phyloP scores from a whole-genome alignment of 2,797 vertebrate species.

The Enoplosus armatus region DNA sequence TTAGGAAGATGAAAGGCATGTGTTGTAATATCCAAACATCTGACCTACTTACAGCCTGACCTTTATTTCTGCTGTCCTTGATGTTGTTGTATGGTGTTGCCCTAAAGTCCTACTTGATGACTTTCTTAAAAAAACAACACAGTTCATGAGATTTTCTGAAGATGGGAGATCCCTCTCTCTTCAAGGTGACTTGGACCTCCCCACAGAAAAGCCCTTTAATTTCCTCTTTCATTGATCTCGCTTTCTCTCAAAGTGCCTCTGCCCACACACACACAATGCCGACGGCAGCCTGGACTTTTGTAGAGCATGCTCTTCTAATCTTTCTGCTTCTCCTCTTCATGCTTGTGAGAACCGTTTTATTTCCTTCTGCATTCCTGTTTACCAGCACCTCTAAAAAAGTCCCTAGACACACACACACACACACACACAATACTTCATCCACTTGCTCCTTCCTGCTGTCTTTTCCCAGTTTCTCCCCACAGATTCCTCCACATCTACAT shows the following conservation, averaged over 20 bases:
- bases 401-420: background rate
- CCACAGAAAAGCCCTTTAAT: constrained; percentile 66
- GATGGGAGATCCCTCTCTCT: constrained; percentile 38
- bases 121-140: constrained; percentile 25
- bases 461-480: background rate
- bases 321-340: constrained; percentile 23
- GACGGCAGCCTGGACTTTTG: constrained; percentile 26
- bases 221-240: constrained; percentile 66
- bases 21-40: constrained; percentile 28
- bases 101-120: constrained; percentile 29
- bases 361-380: constrained; percentile 20
- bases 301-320: constrained; percentile 25
- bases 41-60: constrained; percentile 40
- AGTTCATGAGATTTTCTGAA: constrained; percentile 41
- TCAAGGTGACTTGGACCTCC: constrained; percentile 55
- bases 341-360: constrained; percentile 27
- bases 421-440: background rate
- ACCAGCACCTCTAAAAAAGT: constrained; percentile 11
- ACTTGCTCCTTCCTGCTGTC: background rate
- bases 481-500: background rate
- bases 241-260: constrained; percentile 49
- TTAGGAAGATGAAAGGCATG: constrained; percentile 18
- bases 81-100: constrained; percentile 29
- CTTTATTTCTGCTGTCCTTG: constrained; percentile 23
- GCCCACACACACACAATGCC: constrained; percentile 44